Conservation (phyloP, 2,797 vertebrate species). For the Tenualosa thibaudeaui region DNA sequence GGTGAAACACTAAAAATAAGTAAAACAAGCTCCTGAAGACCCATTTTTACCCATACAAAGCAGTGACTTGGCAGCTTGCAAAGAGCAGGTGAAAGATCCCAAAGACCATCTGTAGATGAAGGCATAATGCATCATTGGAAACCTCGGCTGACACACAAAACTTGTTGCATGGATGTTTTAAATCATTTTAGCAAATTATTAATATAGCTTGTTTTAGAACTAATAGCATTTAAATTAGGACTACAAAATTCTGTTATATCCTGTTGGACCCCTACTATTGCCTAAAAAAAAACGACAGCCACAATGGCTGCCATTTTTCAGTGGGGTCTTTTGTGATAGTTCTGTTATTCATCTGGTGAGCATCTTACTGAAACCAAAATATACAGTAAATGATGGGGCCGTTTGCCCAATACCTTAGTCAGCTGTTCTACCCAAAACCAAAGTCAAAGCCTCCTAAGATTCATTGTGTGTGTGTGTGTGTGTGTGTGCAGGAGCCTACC, state of each 20-base stretch:
- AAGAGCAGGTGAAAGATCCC: not conserved
- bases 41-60: slow-evolving; percentile 11
- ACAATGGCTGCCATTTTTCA: not conserved
- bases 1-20: not conserved
- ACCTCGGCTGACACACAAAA: not conserved
- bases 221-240: not conserved
- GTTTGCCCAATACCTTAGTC: slow-evolving; percentile 2
- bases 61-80: not conserved
- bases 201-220: not conserved
- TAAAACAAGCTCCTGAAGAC: not conserved
- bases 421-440: not conserved
- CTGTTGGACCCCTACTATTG: not conserved
- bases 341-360: not conserved
- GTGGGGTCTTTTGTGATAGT: not conserved
- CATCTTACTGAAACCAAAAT: not conserved
- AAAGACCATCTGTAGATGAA: not conserved
- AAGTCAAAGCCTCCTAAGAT: not conserved
- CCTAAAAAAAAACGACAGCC: not conserved
- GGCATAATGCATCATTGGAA: not conserved
- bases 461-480: not conserved
- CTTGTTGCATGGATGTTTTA: not conserved
- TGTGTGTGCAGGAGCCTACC: not conserved
- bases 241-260: not conserved
- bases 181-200: not conserved
- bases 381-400: not conserved